phyloP scores from a whole-genome alignment of 1,140 invertebrate species.

The Pemphigus obesinymphae region DNA sequence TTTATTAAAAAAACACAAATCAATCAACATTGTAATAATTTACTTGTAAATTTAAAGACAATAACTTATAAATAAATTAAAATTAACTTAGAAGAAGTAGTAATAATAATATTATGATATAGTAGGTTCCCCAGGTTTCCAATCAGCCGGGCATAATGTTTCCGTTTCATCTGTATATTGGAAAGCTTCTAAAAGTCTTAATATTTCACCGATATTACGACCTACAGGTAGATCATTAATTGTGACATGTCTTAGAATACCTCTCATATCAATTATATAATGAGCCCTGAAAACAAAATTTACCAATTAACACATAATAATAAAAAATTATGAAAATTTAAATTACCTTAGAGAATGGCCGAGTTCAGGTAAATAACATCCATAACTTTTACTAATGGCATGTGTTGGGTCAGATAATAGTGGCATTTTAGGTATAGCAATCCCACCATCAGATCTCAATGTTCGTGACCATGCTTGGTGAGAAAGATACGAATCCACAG shows the following conservation, averaged over 20 bases:
- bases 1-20: background rate
- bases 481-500: conserved; percentile 85
- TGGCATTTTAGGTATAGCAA: conserved; percentile 93
- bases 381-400: conserved; percentile 83
- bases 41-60: background rate
- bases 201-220: conserved; percentile 60
- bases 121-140: conserved; percentile 44
- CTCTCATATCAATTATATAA: conserved; percentile 54
- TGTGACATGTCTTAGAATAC: conserved; percentile 53
- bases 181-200: conserved; percentile 60
- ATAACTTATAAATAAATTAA: background rate
- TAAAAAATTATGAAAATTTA: background rate
- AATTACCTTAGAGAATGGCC: conserved; percentile 80
- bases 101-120: conserved; percentile 20
- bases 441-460: conserved; percentile 87
- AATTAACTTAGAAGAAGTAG: background rate
- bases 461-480: conserved; percentile 95
- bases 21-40: background rate
- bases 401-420: conserved; percentile 90
- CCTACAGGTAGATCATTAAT: conserved; percentile 60
- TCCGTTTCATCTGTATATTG: conserved; percentile 58
- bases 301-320: background rate
- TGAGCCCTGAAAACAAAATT: conserved; percentile 45
- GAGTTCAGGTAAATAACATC: conserved; percentile 86
- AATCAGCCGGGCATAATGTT: conserved; percentile 46